A percentile compares a stretch with the other conserved stretches of the same genome.
These are phyloP conservation scores for Melanocharis versteri DNA, from an alignment of 2,113 vertebrate species.

Conservation along the genomic window DNA sequence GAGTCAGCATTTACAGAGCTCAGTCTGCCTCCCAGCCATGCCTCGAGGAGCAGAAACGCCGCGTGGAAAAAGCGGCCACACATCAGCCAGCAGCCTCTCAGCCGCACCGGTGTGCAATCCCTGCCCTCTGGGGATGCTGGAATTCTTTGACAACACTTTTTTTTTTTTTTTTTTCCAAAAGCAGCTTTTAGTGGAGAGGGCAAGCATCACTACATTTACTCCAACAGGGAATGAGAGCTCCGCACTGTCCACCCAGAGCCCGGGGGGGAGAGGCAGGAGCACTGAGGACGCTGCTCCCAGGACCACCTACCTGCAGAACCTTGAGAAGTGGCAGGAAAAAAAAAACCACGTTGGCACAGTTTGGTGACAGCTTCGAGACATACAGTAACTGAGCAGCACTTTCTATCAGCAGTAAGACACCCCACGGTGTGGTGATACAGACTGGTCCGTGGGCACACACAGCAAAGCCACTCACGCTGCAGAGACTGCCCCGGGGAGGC, in stretches of 20 bases:
- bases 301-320: conserved; percentile 52
- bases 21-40: not conserved
- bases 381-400: conserved; percentile 44
- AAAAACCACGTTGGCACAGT: conserved; percentile 1
- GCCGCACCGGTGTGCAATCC: not conserved
- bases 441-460: conserved; percentile 48
- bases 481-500: not conserved
- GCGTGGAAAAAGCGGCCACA: not conserved
- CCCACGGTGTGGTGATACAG: conserved; percentile 68
- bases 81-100: not conserved
- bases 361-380: conserved; percentile 47
- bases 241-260: not conserved
- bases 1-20: not conserved
- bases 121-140: not conserved
- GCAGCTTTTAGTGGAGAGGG: not conserved
- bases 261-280: not conserved
- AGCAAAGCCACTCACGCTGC: conserved; percentile 60
- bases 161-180: not conserved
- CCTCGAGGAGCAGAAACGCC: not conserved
- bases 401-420: conserved; percentile 65
- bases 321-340: conserved; percentile 39
- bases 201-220: not conserved
- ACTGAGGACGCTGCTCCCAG: not conserved
- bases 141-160: not conserved
- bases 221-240: not conserved